Evolutionary conservation across 2,888 invertebrate genomes (phyloP), one percentile per base, ranked within the genome.

Genomic region (Thymelicus sylvestris): DNA sequence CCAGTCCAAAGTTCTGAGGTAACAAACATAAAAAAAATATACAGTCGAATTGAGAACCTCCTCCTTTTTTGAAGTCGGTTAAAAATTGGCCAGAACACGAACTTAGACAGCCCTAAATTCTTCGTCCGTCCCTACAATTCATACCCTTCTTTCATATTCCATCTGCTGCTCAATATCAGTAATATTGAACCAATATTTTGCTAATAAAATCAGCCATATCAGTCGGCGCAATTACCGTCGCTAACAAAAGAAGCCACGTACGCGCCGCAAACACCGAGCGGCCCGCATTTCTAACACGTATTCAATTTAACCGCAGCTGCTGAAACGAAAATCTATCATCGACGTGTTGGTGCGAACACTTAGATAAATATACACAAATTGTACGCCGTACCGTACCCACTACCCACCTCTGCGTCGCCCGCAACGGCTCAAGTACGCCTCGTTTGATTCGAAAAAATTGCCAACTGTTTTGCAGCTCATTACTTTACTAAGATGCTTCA

Each of bases 261-360:
- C 67, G 60, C 57, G 31, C 61, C 52, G 44, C 68, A 63, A 47
- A 62, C 61, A 41, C 55, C 38, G 55, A 19, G 44, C 55, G 52
- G 52, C 12, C 57, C 57, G 31, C 50, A 52, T 41, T 61, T 61
- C 67, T 67, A 52, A 67, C 67, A 67, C 67, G 67, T 67, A 67
- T 67, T 67, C 52, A 62, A 67, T 62, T 62, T 52, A 55, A 67
- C 62, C 67, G 62, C 67, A 67, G 67, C 52, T 67, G 67, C 39
- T 52, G 19, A 41, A 60, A 50, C 67, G 67, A 50, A 41, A 61
- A 67, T 60, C 61, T 67, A 67, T 67, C 67, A 57, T 38, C 48
- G 62, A 47, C 47, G 62, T n/a, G 7, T 19, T 31, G 24, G 62
- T 31, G 62, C 31, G 31, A 63, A 48, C 31, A 64, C 64, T 64